Evolutionary conservation across 2,113 vertebrate genomes (phyloP), one percentile per base, ranked within the genome.

Genomic region (Talpa occidentalis): DNA sequence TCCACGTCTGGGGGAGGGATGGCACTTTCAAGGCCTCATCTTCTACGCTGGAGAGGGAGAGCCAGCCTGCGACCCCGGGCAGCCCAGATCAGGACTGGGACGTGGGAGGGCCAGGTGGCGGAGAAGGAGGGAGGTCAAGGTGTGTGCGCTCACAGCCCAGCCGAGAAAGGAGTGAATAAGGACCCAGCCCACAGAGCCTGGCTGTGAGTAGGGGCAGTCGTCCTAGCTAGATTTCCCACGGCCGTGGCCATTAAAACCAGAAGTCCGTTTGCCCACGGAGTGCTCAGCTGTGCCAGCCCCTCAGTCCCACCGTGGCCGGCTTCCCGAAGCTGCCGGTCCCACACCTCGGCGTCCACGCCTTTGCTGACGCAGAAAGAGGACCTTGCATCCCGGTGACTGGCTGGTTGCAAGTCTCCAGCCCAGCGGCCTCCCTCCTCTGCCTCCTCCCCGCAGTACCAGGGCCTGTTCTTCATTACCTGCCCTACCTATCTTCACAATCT

Each of bases 401-500:
- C 70, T 93, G 70, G 77, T 79, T 70, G 54, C 80, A 93, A 40
- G n/a, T 94, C 81, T 83, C 76, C 95, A 95, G 95, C n/a, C 37
- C 74, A 81, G 90, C 77, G 83, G 90, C 77, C 94, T 91, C 94
- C 93, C 91, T 69, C 91, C 94, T 15, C 26, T 15, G 15, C 98
- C 93, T 92, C 44, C 95, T 93, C 52, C 2, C 88, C 8, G 84
- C 88, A 35, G 96, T 96, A 92, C 64, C 54, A 56, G 54, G 93
- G 97, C 96, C 97, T 96, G 96, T 88, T 97, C 97, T 97, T 98
- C 97, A 79, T 97, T 98, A 98, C 98, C 98, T 98, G 97, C 96
- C 95, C 97, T 96, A 96, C 97, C 96, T 98, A 98, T 98, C 98
- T 98, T 76, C 93, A 93, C 96, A 66, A 98, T 98, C 98, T 98